Evolutionary conservation across 2,113 vertebrate species (phyloP).

Genomic region (Lynx canadensis): DNA sequence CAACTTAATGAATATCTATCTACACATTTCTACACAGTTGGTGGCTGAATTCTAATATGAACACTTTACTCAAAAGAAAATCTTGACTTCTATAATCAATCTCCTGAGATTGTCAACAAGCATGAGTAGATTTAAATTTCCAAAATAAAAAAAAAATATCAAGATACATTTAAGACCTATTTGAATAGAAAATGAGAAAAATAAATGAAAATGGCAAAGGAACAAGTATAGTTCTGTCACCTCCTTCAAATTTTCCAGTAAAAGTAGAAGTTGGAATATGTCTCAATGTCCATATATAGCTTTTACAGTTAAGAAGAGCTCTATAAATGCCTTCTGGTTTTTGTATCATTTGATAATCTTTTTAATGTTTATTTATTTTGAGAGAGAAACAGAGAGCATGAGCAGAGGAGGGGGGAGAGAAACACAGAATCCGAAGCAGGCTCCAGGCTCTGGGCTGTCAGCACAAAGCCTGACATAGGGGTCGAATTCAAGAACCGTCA

Average conservation of each 20-base stretch:
- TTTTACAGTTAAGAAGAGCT: constrained; percentile 1
- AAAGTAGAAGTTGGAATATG: constrained; percentile 2
- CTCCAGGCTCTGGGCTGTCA: too few species aligned
- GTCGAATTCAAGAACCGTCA: too few species aligned
- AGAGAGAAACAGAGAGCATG: too few species aligned
- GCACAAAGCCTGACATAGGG: too few species aligned
- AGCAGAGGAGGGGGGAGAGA: too few species aligned
- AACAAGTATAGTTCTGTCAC: background rate
- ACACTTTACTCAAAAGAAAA: background rate
- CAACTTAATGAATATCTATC: background rate
- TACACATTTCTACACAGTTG: background rate
- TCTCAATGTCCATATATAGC: background rate
- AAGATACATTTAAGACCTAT: background rate
- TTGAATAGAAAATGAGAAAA: background rate
- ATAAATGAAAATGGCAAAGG: background rate
- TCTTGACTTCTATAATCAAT: background rate
- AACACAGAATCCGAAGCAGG: too few species aligned
- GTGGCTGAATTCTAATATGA: background rate
- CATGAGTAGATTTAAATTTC: background rate
- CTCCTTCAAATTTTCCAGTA: background rate
- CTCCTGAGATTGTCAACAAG: background rate
- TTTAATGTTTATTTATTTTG: too few species aligned
- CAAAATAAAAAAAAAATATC: background rate
- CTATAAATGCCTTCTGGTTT: background rate
- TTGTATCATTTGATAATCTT: background rate